Evolutionary conservation across 2,888 invertebrate species (phyloP).

Genomic region (Amphimallon solstitiale): DNA sequence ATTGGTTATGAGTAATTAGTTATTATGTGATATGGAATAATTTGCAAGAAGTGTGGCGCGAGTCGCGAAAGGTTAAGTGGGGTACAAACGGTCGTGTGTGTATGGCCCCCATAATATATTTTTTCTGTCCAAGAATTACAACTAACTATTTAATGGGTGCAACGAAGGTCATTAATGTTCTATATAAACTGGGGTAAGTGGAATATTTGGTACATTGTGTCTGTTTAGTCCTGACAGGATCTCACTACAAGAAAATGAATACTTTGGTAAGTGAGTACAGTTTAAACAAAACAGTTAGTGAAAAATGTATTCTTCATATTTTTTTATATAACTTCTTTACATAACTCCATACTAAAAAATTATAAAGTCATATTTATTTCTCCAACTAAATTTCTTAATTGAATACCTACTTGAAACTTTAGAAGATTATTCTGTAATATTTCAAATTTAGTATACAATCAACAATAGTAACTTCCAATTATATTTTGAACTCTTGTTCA

Average conservation of each 20-base stretch:
- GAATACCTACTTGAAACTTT: no score
- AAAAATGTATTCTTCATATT: no score
- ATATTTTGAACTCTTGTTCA: no score
- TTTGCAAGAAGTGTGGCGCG: slow-evolving; percentile 4
- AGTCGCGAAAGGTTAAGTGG: slow-evolving; percentile 17
- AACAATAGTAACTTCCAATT: no score
- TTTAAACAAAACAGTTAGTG: no score
- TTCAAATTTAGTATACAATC: no score
- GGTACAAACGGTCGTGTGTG: slow-evolving; percentile 7
- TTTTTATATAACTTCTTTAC: no score
- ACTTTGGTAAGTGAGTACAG: slow-evolving; percentile 46
- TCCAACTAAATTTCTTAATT: no score
- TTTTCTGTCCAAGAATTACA: slow-evolving; percentile 11
- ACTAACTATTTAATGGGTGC: slow-evolving; percentile 21
- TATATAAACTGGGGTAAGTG: slow-evolving; percentile 47
- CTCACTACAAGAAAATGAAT: slow-evolving; percentile 46
- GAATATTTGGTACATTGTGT: slow-evolving; percentile 43
- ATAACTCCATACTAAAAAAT: no score
- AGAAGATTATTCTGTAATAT: no score
- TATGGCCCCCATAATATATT: neutral
- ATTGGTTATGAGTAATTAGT: neutral
- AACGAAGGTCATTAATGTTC: slow-evolving; percentile 46
- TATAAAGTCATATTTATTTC: no score
- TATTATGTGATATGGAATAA: slow-evolving; percentile 1
- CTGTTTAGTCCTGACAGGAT: slow-evolving; percentile 41